These are phyloP conservation scores for Fratercula arctica DNA, from an alignment of 2,797 vertebrate species.

Conservation along the genomic window DNA sequence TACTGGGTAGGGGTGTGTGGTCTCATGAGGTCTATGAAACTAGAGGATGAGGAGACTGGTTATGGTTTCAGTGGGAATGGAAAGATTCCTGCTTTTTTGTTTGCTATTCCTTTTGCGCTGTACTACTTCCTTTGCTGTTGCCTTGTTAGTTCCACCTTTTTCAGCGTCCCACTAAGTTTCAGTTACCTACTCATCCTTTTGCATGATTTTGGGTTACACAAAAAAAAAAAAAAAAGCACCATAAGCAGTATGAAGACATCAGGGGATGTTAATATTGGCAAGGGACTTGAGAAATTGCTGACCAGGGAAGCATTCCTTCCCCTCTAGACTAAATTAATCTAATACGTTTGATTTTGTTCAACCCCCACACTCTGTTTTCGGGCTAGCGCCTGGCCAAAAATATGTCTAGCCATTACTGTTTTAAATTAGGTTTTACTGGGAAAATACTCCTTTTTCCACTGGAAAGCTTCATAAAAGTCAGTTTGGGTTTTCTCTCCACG, in stretches of 20 bases:
- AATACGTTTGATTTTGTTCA: constrained; percentile 37
- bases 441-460: constrained; percentile 23
- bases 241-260: constrained; percentile 27
- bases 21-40: neutral
- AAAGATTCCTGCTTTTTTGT: neutral
- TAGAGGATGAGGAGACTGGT: neutral
- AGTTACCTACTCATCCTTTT: neutral
- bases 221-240: neutral
- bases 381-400: constrained; percentile 33
- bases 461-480: neutral
- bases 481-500: neutral
- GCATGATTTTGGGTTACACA: neutral
- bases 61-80: neutral
- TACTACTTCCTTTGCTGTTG: neutral
- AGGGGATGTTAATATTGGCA: constrained; percentile 55
- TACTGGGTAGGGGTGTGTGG: neutral
- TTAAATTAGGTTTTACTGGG: constrained; percentile 48
- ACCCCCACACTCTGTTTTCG: neutral
- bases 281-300: constrained; percentile 32
- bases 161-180: neutral
- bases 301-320: constrained; percentile 47
- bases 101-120: neutral
- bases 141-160: neutral
- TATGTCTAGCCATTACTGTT: constrained; percentile 27
- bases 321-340: constrained; percentile 41